Conservation (phyloP, 2,888 invertebrate genomes). For the Iselma pallidipennis region DNA sequence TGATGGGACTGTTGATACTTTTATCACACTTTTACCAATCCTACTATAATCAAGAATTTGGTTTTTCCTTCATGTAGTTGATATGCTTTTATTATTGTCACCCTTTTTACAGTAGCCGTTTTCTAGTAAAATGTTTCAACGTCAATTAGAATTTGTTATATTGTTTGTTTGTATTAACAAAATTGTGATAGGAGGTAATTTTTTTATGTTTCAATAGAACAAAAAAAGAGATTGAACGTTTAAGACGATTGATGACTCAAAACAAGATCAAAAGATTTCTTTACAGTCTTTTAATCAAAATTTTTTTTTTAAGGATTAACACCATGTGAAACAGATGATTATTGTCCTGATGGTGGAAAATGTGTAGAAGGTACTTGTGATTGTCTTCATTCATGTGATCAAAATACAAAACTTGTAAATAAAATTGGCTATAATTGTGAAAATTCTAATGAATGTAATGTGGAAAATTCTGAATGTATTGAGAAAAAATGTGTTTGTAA, state of each 20-base stretch:
- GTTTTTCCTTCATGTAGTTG: not conserved
- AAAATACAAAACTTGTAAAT: conserved; percentile 24
- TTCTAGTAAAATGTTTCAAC: not conserved
- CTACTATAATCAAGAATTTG: not conserved
- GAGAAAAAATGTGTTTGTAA: conserved; percentile 37
- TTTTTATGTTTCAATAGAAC: no score
- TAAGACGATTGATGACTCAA: no score
- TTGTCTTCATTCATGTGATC: conserved; percentile 33
- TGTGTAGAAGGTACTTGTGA: conserved; percentile 32
- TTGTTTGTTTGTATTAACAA: not conserved
- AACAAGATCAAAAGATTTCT: no score
- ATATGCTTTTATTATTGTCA: no score
- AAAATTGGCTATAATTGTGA: conserved; percentile 42
- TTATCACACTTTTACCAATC: no score
- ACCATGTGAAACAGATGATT: conserved; percentile 31
- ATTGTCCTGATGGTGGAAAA: conserved; percentile 30
- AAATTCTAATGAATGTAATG: conserved; percentile 36
- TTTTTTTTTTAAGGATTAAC: not conserved
- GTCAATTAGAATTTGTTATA: not conserved
- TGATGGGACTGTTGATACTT: not conserved
- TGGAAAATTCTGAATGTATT: conserved; percentile 37
- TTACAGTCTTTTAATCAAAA: no score
- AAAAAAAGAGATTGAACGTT: no score
- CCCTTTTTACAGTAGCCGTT: no score
- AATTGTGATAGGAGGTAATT: not conserved